Base-by-base conservation (phyloP, 2,888 invertebrate species). In the Stenotaenia linearis region DNA sequence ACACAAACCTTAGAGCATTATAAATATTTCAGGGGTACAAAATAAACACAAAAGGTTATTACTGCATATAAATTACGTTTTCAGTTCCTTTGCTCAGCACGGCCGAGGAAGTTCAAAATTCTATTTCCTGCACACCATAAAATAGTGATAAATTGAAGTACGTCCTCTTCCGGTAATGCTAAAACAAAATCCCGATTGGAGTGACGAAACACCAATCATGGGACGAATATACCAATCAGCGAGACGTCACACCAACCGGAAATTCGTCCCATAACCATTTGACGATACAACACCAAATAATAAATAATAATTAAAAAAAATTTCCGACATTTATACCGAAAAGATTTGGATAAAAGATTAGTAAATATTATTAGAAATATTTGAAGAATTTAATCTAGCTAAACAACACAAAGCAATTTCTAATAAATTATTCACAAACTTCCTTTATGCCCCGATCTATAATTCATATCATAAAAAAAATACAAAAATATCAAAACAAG, bases 191-290 rank as follows among this genome's bases (percentile, higher is more conserved):
- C 15, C 77, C 78, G 32, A 78, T 78, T 78, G 78, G 78, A 78
- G 78, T 78, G 78, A 78, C 78, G 78, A 78, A 78, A 78, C 78
- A 78, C 78, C 78, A 78, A 78, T 78, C 78, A 78, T 78, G 78
- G 78, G 78, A 35, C 28, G 40, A 69, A 78, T 69, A 78, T 35
- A 78, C 78, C 78, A 78, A 78, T 78, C 78, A 78, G 78, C 78
- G 78, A 78, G 78, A 78, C 78, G 78, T 78, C 78, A 78, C 78
- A 78, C 78, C 78, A 78, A 78, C 28, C 69, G 69, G 69, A 69
- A 69, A 50, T 18, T 50, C 50, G 50, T 50, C 50, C n/a, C 50
- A 50, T 50, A 18, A 50, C 50, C 50, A 50, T n/a, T n/a, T n/a
- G n/a, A n/a, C n/a, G n/a, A n/a, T n/a, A n/a, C n/a, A n/a, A n/a